These are phyloP conservation scores for Tragelaphus strepsiceros DNA, from an alignment of 2,113 vertebrate genomes.

Conservation along the genomic window DNA sequence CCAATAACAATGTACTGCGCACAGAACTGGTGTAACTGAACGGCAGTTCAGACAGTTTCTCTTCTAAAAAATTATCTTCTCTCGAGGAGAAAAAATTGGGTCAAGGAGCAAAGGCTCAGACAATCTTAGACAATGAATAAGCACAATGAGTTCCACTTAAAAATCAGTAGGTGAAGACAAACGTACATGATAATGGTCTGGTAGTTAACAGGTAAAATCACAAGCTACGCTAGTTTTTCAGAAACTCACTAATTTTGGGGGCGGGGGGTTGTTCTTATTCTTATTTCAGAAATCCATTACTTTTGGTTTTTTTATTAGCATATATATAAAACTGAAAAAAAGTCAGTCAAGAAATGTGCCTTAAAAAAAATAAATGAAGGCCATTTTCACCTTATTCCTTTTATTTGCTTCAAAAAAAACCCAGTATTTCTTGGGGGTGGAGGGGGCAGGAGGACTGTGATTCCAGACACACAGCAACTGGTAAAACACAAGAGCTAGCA, in stretches of 20 bases:
- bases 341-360: neutral
- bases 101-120: neutral
- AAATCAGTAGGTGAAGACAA: neutral
- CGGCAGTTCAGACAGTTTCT: neutral
- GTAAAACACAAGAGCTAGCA: neutral
- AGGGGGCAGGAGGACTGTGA: neutral
- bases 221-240: neutral
- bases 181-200: rapidly evolving
- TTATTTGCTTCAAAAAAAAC: neutral
- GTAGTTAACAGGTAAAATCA: neutral
- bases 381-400: neutral
- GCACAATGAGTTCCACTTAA: neutral
- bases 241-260: neutral
- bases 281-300: neutral
- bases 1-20: rapidly evolving
- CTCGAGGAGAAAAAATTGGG: neutral
- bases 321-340: neutral
- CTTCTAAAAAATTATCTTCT: neutral
- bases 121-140: neutral
- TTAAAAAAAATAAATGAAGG: neutral
- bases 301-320: neutral
- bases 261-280: neutral
- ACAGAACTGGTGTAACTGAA: neutral
- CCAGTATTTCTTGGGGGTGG: neutral
- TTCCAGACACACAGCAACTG: neutral